A percentile compares a stretch with the other conserved stretches of the same genome.
phyloP scores from a whole-genome alignment of 2,113 vertebrate genomes.

The Cavia aperea region DNA sequence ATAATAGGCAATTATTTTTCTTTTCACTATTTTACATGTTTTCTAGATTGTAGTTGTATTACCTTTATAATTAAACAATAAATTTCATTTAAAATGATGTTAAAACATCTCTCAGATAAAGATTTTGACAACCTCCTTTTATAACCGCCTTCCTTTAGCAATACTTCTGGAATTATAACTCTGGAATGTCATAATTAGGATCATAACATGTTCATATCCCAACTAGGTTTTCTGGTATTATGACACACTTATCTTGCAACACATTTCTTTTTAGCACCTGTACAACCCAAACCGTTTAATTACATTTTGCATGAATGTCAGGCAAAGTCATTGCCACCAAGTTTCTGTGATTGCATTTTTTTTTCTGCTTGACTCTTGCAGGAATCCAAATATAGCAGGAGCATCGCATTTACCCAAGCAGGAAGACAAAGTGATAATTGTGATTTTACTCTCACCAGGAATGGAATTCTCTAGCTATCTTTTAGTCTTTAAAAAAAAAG shows the following conservation, averaged over 20 bases:
- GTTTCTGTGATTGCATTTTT: conserved; percentile 33
- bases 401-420: conserved; percentile 26
- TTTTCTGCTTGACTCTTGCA: conserved; percentile 37
- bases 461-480: conserved; percentile 14
- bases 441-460: conserved; percentile 13
- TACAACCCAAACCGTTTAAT: conserved; percentile 58
- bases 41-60: conserved; percentile 51
- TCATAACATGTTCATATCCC: conserved; percentile 55
- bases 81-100: conserved; percentile 56
- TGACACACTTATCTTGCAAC: conserved; percentile 52
- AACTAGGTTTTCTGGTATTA: conserved; percentile 33
- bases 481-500: conserved; percentile 18
- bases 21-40: conserved; percentile 50
- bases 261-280: conserved; percentile 51
- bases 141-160: conserved; percentile 43
- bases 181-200: conserved; percentile 59
- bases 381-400: not conserved
- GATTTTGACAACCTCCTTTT: conserved; percentile 53
- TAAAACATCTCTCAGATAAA: conserved; percentile 52
- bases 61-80: conserved; percentile 66
- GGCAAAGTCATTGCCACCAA: conserved; percentile 49
- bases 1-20: conserved; percentile 53
- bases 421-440: conserved; percentile 27
- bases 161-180: conserved; percentile 17
- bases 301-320: conserved; percentile 54